Evolutionary conservation across 1,140 invertebrate species (phyloP), one percentile per base, ranked within the genome.

Genomic region (Helicoverpa zea): DNA sequence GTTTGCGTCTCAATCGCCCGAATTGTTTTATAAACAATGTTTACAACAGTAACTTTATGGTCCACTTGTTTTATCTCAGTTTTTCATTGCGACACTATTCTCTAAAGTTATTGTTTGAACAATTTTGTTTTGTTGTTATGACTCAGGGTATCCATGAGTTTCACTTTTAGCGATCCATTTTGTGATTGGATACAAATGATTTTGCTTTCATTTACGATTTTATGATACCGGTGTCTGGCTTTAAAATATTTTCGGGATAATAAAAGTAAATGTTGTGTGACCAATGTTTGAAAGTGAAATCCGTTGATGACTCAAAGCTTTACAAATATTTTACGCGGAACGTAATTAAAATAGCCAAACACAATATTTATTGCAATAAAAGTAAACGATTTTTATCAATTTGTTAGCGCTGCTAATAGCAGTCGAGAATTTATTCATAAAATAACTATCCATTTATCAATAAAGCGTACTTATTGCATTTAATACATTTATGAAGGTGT

Each of bases 1-100:
- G 89, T 90, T 89, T 89, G 85, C 83, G 81, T 87, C 87, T 85
- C 85, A 85, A 87, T 89, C 84, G 81, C 82, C 84, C 81, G 85
- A 88, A 94, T 93, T 94, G 92, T 93, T 94, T 92, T 92, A 93
- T 91, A 94, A 94, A 93, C 93, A 93, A 93, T 91, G 91, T 93
- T 94, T 93, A 90, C 90, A 91, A 85, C 88, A 89, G 87, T 86
- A 85, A 89, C 88, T 94, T 93, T 92, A 93, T 90, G 89, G 87
- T 88, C 86, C 90, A 92, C 90, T 92, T 88, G 91, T 81, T 92
- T 92, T 92, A 90, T 80, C 84, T 89, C 61, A 82, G 82, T 80
- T 86, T 87, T 81, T 84, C 83, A 86, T 83, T 81, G 85, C 84
- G 80, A 87, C 85, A 89, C 90, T 90, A 90, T 90, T 90, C 84